Base-by-base conservation (phyloP, 2,888 invertebrate genomes). In the Xestia sexstrigata region DNA sequence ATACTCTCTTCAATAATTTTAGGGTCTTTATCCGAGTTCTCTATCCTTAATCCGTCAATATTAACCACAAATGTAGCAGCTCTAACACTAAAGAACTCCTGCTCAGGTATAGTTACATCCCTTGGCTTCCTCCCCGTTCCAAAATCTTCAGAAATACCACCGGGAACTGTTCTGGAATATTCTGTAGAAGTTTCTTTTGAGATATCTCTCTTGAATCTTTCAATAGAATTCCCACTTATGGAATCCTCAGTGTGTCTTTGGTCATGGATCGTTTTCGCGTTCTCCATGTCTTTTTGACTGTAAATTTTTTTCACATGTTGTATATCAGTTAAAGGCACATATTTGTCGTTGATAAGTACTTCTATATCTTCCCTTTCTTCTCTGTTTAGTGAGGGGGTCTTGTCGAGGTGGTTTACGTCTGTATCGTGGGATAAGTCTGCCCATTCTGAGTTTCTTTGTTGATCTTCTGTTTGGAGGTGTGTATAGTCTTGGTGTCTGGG, bases 21-120 rank as follows among this genome's bases (percentile, higher is more conserved):
- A 0, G 97, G 97, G 7, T 97, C 97, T 79, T 97, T 97, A n/a
- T 95, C 94, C 0, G 97, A 96, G 26, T 93, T 94, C 80, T 98
- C 98, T 1, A 98, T 92, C 69, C 97, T 95, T 7, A 98, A 74
- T 0, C 97, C 97, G 68, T 97, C 96, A 13, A 97, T 95, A 70
- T 91, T 89, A 0, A 97, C 87, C 0, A 80, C 62, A 0, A 81
- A 55, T 0, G 83, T 84, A 35, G 85, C 91, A 8, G 88, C 87
- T 70, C 82, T 91, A 0, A 93, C 93, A 6, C 88, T 89, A 0
- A 89, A 86, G 35, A 92, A 92, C 26, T 93, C 93, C 8, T 88
- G 87, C 0, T 85, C 77, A 20, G 79, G 83, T 1, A 88, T 76
- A 1, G 78, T 85, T 0, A 89, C 85, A 47, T 91, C 88, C 2